phyloP scores from a whole-genome alignment of 2,888 invertebrate species.

The Sabatieria punctata region DNA sequence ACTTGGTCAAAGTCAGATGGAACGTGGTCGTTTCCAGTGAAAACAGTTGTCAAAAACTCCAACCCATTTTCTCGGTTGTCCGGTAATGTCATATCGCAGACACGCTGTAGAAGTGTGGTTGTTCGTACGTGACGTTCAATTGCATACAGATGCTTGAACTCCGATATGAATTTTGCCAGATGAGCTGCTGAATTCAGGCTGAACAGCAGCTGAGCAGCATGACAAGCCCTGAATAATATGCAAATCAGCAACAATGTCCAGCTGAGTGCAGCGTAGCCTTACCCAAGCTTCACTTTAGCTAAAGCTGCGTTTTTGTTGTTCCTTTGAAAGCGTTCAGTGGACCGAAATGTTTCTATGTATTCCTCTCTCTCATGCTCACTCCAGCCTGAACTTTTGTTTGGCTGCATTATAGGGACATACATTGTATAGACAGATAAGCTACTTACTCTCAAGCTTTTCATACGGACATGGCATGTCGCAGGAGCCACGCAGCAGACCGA shows the following conservation, averaged over 20 bases:
- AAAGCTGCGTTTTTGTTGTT: slow-evolving; percentile 30
- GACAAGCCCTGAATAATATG: neutral
- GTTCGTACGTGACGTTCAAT: too few relatives aligned
- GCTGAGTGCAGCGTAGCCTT: slow-evolving; percentile 13
- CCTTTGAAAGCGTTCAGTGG: slow-evolving; percentile 22
- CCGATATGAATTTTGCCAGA: slow-evolving; percentile 29
- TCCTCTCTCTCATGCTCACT: too few relatives aligned
- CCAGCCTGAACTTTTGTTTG: too few relatives aligned
- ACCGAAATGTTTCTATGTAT: too few relatives aligned
- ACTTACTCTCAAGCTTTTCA: neutral
- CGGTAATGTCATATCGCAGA: too few relatives aligned
- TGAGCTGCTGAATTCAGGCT: slow-evolving; percentile 31
- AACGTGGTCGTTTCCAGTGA: slow-evolving; percentile 27
- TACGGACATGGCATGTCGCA: slow-evolving; percentile 31
- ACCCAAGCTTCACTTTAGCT: slow-evolving; percentile 32
- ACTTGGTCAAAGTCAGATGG: slow-evolving; percentile 20
- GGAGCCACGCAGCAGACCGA: slow-evolving; percentile 31
- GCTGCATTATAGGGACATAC: too few relatives aligned
- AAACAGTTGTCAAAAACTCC: too few relatives aligned
- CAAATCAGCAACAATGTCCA: too few relatives aligned
- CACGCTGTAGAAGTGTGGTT: too few relatives aligned
- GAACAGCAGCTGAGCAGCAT: slow-evolving; percentile 27
- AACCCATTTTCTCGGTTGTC: too few relatives aligned
- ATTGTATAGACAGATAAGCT: too few relatives aligned
- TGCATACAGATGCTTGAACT: slow-evolving; percentile 23